phyloP scores from a whole-genome alignment of 2,113 vertebrate species.

The Salvelinus alpinus region DNA sequence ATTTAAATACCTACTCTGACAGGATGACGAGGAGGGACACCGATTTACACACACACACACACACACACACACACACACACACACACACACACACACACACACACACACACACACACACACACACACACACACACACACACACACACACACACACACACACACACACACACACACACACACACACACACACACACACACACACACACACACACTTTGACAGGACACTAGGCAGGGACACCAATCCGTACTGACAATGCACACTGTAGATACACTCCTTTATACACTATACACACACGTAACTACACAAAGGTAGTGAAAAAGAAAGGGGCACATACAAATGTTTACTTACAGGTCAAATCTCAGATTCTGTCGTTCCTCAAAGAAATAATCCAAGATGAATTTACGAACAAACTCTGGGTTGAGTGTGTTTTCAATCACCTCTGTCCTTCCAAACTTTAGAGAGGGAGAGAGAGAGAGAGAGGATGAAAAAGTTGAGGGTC shows the following conservation, averaged over 20 bases:
- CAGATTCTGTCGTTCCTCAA: constrained; percentile 96
- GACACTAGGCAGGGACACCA: neutral
- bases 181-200: constrained; percentile 12
- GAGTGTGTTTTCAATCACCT: constrained; percentile 97
- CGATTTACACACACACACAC: neutral
- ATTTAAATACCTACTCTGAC: neutral
- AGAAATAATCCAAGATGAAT: constrained; percentile 98
- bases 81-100: constrained; percentile 13
- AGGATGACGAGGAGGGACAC: too few species aligned
- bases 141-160: constrained; percentile 10
- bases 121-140: constrained; percentile 10
- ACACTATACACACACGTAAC: too few species aligned
- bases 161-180: neutral
- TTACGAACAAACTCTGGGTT: constrained; percentile 98
- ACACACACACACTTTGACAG: constrained; percentile 6
- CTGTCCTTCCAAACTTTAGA: constrained; percentile 91
- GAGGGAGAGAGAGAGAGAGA: too few species aligned
- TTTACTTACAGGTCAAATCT: constrained; percentile 94
- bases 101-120: constrained; percentile 4
- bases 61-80: constrained; percentile 10
- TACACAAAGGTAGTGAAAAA: too few species aligned
- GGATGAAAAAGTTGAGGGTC: neutral
- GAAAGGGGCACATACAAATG: neutral
- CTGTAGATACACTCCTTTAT: neutral
- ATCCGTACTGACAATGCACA: constrained; percentile 4